These are phyloP conservation scores for Saccopteryx bilineata DNA, from an alignment of 2,113 vertebrate genomes.

Conservation along the genomic window DNA sequence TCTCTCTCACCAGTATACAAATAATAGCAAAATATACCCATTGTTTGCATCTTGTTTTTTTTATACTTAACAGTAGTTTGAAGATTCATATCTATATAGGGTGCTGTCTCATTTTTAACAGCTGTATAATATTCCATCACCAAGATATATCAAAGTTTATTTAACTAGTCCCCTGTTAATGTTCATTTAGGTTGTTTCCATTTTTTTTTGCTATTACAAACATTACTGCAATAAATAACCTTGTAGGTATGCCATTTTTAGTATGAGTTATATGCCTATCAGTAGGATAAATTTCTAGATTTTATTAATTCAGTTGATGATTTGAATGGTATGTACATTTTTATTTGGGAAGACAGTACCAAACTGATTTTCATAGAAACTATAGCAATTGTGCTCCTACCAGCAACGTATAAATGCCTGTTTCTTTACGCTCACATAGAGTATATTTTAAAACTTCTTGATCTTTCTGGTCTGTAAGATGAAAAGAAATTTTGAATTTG, in stretches of 20 bases:
- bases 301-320: slow-evolving; percentile 27
- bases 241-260: slow-evolving; percentile 32
- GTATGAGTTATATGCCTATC: slow-evolving; percentile 17
- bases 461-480: slow-evolving; percentile 53
- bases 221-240: slow-evolving; percentile 1
- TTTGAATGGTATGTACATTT: slow-evolving; percentile 24
- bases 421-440: slow-evolving; percentile 23
- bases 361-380: slow-evolving; percentile 54
- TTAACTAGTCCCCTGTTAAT: slow-evolving; percentile 19
- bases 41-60: slow-evolving; percentile 27
- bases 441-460: slow-evolving; percentile 57
- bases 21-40: not conserved
- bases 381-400: not conserved
- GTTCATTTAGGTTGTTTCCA: not conserved
- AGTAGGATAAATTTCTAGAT: slow-evolving; percentile 30
- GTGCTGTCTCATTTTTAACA: slow-evolving; percentile 19
- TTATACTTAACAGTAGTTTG: slow-evolving; percentile 19
- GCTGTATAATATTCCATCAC: slow-evolving; percentile 1
- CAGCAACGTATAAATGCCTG: slow-evolving; percentile 1
- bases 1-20: not conserved
- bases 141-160: slow-evolving; percentile 6
- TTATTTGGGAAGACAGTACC: slow-evolving; percentile 52
- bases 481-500: slow-evolving; percentile 23
- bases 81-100: not conserved
- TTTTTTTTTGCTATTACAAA: slow-evolving; percentile 47